Evolutionary conservation across 1,140 invertebrate species (phyloP), one percentile per base, ranked within the genome.

Genomic region (Megalonaias nervosa): DNA sequence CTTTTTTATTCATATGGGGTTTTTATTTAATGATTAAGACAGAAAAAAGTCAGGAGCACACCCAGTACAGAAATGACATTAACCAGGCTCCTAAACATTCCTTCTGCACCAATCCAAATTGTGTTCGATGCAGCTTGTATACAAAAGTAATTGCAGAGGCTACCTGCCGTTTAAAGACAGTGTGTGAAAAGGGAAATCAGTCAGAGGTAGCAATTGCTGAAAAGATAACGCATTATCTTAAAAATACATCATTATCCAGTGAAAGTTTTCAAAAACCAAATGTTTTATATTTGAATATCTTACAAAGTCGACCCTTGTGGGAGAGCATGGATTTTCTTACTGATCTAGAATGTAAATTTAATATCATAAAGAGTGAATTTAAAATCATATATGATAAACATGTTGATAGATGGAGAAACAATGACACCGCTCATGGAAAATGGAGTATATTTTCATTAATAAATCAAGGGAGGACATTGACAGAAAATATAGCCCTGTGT

Each of bases 371-470:
- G 60, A 55, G 79, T 23, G 78, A 76, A 56, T 70, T 75, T 56
- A n/a, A 81, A 19, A 58, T 84, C 16, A 66, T 78, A 15, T 21
- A 79, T n/a, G 58, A 74, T 23, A 23, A 12, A 17, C 57, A 74
- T 17, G 3, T 48, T 15, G 38, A 65, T 9, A 62, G 62, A 4
- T 88, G 87, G 87, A 75, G 80, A 31, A 72, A 74, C 26, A 88
- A 88, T 76, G 72, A 71, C 17, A 87, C 86, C 15, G 82, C 84
- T 13, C 64, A 64, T 64, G 87, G 87, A 31, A 74, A 62, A 26
- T 88, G 87, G 87, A 56, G 66, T 62, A 81, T 87, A n/a, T 87
- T 84, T 81, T 82, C 83, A 78, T 74, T 88, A 19, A 74, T 88
- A 2, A 86, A 88, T 77, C 87, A 88, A 74, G 87, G 87, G 13